Evolutionary conservation across 2,888 invertebrate genomes (phyloP).

Genomic region (Patella ulyssiponensis): DNA sequence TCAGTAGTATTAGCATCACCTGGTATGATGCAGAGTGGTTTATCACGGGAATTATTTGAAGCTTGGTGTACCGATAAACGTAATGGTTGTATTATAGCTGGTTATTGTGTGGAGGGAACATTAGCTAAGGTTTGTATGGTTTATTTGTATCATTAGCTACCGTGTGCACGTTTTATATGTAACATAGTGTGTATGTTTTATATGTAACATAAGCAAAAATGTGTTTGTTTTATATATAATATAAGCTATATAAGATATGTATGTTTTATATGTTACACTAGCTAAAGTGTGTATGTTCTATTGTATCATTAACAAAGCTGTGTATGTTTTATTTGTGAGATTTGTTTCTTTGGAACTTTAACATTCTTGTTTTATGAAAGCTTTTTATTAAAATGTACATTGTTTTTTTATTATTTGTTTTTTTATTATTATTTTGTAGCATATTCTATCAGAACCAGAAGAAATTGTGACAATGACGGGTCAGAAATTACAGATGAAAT

Average conservation of each 20-base stretch:
- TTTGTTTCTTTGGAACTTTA: too few relatives aligned
- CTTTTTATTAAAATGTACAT: background rate
- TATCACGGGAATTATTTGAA: conserved; percentile 97
- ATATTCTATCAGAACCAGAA: conserved; percentile 95
- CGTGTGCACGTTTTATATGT: too few relatives aligned
- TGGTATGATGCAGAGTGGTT: conserved; percentile 99
- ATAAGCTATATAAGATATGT: too few relatives aligned
- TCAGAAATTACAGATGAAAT: conserved; percentile 94
- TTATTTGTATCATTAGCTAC: background rate
- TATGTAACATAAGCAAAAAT: too few relatives aligned
- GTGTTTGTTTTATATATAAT: too few relatives aligned
- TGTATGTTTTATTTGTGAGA: too few relatives aligned
- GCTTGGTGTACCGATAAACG: conserved; percentile 98
- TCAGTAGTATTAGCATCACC: conserved; percentile 99
- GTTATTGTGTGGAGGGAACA: conserved; percentile 79
- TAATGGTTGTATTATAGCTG: conserved; percentile 98
- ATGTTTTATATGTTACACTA: too few relatives aligned
- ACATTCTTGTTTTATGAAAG: too few relatives aligned
- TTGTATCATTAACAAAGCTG: too few relatives aligned
- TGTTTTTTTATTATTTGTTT: background rate
- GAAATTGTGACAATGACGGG: conserved; percentile 96
- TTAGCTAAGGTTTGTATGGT: conserved; percentile 72
- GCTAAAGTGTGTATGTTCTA: too few relatives aligned
- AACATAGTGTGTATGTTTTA: too few relatives aligned
- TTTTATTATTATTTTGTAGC: conserved; percentile 73